Conservation (phyloP, 1,140 invertebrate genomes). For the Cydia splendana region DNA sequence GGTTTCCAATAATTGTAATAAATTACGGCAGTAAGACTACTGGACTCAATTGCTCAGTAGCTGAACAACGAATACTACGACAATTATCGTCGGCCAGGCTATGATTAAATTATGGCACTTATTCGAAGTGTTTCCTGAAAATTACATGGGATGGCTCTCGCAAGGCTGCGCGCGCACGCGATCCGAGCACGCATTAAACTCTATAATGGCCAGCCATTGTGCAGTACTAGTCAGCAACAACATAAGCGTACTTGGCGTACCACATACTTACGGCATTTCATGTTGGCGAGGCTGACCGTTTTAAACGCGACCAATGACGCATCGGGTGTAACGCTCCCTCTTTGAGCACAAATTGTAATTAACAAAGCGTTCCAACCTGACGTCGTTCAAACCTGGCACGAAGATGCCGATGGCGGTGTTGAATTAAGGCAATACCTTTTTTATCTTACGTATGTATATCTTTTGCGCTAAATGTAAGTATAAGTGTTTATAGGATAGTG, state of each 20-base stretch:
- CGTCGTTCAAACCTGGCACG: conserved; percentile 8
- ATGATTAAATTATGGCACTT: conserved; percentile 79
- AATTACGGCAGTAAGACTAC: conserved; percentile 39
- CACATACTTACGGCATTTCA: neutral
- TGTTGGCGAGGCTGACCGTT: conserved; percentile 30
- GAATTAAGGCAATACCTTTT: conserved; percentile 6
- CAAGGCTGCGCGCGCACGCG: conserved; percentile 74
- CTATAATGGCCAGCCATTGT: conserved; percentile 63
- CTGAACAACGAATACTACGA: conserved; percentile 72
- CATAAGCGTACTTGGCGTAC: neutral
- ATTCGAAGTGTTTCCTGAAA: conserved; percentile 77
- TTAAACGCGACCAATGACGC: conserved; percentile 75
- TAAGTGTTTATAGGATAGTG: neutral
- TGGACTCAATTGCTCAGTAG: conserved; percentile 59
- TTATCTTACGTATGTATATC: neutral
- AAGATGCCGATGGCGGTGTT: neutral
- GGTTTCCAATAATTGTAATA: conserved; percentile 13
- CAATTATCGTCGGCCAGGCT: conserved; percentile 74
- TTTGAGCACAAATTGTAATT: conserved; percentile 51
- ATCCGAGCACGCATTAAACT: conserved; percentile 72
- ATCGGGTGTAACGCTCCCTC: conserved; percentile 74
- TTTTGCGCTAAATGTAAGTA: neutral
- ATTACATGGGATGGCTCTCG: conserved; percentile 76
- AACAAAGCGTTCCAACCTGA: conserved; percentile 13
- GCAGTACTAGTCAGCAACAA: neutral